Evolutionary conservation across 2,113 vertebrate species (phyloP), one percentile per base, ranked within the genome.

Genomic region (Cacatua alba): DNA sequence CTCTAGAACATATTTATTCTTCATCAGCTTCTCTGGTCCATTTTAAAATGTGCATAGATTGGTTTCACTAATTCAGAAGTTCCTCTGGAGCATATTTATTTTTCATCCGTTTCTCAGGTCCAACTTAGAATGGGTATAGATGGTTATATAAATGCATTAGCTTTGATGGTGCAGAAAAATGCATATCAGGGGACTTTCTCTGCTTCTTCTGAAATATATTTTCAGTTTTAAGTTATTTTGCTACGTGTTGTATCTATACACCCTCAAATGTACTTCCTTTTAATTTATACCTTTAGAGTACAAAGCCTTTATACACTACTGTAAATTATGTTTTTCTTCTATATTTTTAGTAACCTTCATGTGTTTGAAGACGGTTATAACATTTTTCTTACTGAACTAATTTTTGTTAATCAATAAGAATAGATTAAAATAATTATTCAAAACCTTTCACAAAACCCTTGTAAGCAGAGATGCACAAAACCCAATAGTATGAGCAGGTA

Each of bases 1-100:
- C 94, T 88, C 69, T 49, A 12, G n/a, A 83, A 52, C 31, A 35
- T 74, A 93, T 95, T 97, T 94, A 91, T 69, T 71, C 83, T 82
- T 67, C 86, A 81, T 52, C 26, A 57, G 2, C 37, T 92, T 77
- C 69, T 23, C 55, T 86, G 68, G 44, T 65, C 88, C 37, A 33
- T 48, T 79, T 96, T 51, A 87, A 83, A 95, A 71, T 64, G 41
- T 85, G 23, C 44, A 85, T 33, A 72, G 49, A 65, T 46, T n/a
- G 46, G 26, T 92, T 67, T 71, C 33, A 31, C 83, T 95, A 90
- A 82, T 62, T 80, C 60, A 82, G 69, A 81, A 84, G 65, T 29
- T 90, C 82, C 93, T 82, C 82, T 60, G 53, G 55, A 88, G 41
- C 46, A 49, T 68, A 94, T 72, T 97, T 94, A 93, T 52, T 82